Evolutionary conservation across 2,113 vertebrate species (phyloP), one percentile per base, ranked within the genome.

Genomic region (Marmota monax): DNA sequence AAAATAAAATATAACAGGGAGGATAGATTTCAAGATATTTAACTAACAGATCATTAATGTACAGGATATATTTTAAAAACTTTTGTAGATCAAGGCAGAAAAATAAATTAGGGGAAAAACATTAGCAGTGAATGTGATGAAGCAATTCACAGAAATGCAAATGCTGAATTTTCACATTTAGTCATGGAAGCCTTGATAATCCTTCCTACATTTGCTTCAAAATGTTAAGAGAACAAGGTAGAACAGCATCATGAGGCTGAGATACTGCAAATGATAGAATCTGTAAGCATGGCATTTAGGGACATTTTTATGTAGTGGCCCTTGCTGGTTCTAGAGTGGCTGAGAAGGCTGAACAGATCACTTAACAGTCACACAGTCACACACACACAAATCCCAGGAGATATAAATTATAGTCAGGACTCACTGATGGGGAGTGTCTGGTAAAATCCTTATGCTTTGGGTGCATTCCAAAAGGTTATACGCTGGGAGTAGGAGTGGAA

Each of bases 81-180:
- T 61, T 89, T 34, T 84, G 63, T 16, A 73, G 37, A 17, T 82
- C 70, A 86, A 72, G 67, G 76, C 67, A 88, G 51, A 73, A 85
- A 80, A 76, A 67, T 18, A 78, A 72, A 84, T 95, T 37, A 63
- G 53, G 10, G 67, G 85, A 56, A 70, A 63, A 88, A 90, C 61
- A 9, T 48, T 16, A 80, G 72, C 39, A 77, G 58, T 29, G 20
- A 72, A 86, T 39, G 20, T 58, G 42, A 90, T 72, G 2, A 76
- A 45, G 67, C 42, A 67, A 94, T 77, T 95, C 61, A 96, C 18
- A 91, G 74, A 61, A 74, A 78, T 39, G 90, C 37, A 94, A 83
- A 87, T 42, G 13, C 8, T 84, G 34, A n/a, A 22, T 34, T 80
- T 63, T 32, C 0, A 29, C 22, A 78, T 65, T 39, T 39, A 92